A percentile compares a stretch with the other conserved stretches of the same genome.
Evolutionary conservation across 2,797 vertebrate species (phyloP).

Genomic region (Trichosurus vulpecula): DNA sequence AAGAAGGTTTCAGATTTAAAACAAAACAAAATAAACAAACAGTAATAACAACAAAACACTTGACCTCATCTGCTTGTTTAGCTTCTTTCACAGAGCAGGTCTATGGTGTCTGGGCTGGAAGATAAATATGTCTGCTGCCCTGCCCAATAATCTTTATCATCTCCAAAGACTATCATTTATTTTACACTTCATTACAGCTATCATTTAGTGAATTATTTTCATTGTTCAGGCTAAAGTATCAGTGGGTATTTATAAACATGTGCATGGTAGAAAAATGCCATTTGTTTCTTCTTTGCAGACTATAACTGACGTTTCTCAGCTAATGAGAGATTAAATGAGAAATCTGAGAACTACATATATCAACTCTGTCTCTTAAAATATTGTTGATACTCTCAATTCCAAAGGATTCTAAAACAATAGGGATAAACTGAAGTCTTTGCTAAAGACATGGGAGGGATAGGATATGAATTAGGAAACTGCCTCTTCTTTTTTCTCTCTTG

Average conservation of each 20-base stretch:
- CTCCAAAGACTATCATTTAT: conserved; percentile 63
- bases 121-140: conserved; percentile 57
- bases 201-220: conserved; percentile 68
- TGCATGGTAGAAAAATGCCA: neutral
- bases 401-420: conserved; percentile 30
- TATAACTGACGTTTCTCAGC: conserved; percentile 57
- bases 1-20: neutral
- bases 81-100: neutral
- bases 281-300: conserved; percentile 16
- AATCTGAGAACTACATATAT: conserved; percentile 32
- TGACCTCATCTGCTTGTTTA: conserved; percentile 14
- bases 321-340: conserved; percentile 65
- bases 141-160: conserved; percentile 54
- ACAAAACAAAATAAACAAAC: neutral
- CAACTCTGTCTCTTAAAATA: conserved; percentile 50
- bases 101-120: neutral
- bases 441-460: neutral
- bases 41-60: neutral
- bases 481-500: conserved; percentile 22
- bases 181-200: conserved; percentile 69
- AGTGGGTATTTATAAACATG: conserved; percentile 62
- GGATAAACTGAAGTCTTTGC: neutral
- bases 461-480: conserved; percentile 10
- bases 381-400: conserved; percentile 29
- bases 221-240: conserved; percentile 64